Conservation (phyloP, 2,888 invertebrate genomes). For the Synanthedon myopaeformis region DNA sequence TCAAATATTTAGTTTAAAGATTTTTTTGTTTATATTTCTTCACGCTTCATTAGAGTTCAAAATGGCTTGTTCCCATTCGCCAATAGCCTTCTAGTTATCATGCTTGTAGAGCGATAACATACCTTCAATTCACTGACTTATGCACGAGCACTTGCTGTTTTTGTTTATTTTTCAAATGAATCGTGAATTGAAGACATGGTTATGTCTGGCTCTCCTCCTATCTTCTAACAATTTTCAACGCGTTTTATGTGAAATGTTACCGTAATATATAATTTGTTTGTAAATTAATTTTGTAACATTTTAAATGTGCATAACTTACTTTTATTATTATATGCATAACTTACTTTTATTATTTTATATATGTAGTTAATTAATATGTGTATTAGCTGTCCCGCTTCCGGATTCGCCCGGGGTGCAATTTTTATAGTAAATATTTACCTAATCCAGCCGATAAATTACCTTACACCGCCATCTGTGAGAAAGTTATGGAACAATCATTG, state of each 20-base stretch:
- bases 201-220: slow-evolving; percentile 64
- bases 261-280: too few species aligned
- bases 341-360: too few species aligned
- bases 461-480: too few species aligned
- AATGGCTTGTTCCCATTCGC: slow-evolving; percentile 24
- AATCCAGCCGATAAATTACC: too few species aligned
- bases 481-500: too few species aligned
- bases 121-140: slow-evolving; percentile 61
- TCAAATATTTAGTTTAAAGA: not conserved
- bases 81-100: slow-evolving; percentile 44
- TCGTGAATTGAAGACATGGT: slow-evolving; percentile 64
- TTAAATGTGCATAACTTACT: too few species aligned
- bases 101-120: slow-evolving; percentile 66
- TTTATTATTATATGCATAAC: too few species aligned
- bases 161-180: slow-evolving; percentile 12
- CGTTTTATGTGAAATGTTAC: not conserved
- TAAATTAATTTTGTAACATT: too few species aligned
- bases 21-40: slow-evolving; percentile 3
- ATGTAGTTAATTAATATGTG: too few species aligned
- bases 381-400: too few species aligned
- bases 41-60: slow-evolving; percentile 27
- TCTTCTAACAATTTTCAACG: not conserved
- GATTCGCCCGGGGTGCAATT: too few species aligned
- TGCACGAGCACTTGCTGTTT: slow-evolving; percentile 26
- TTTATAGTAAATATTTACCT: too few species aligned